Conservation (phyloP, 2,888 invertebrate species). For the Andrena bicolor region DNA sequence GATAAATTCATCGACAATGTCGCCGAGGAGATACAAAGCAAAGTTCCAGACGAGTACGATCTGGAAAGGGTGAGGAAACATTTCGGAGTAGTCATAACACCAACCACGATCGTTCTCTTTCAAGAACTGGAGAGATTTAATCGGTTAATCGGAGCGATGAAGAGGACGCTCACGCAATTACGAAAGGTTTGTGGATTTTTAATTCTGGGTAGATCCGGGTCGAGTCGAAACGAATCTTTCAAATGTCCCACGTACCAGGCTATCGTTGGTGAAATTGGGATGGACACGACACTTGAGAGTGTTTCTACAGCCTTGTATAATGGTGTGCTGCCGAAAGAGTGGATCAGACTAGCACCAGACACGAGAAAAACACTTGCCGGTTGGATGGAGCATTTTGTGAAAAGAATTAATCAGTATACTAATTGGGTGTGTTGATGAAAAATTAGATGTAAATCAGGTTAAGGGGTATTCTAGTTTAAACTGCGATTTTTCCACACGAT, state of each 20-base stretch:
- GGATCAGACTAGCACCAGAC: conserved; percentile 93
- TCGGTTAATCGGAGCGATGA: conserved; percentile 90
- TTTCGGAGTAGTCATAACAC: conserved; percentile 92
- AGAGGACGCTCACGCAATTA: conserved; percentile 89
- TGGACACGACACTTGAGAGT: conserved; percentile 94
- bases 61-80: conserved; percentile 92
- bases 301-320: conserved; percentile 94
- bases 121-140: conserved; percentile 97
- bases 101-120: conserved; percentile 93
- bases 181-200: conserved; percentile 86
- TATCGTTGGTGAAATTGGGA: conserved; percentile 95
- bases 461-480: no score
- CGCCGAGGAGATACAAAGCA: conserved; percentile 91
- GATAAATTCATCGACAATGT: conserved; percentile 94
- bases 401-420: conserved; percentile 90
- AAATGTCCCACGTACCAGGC: conserved; percentile 86
- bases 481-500: no score
- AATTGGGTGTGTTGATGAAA: conserved; percentile 88
- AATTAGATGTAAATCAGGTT: no score
- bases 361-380: conserved; percentile 94
- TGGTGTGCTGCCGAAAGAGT: conserved; percentile 92
- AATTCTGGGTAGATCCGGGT: background rate
- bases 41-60: conserved; percentile 92
- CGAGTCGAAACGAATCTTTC: background rate
- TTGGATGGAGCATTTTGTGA: conserved; percentile 95